A percentile compares a stretch with the other conserved stretches of the same genome.
Conservation (phyloP, 1,140 invertebrate genomes). For the Gonioctena quinquepunctata region DNA sequence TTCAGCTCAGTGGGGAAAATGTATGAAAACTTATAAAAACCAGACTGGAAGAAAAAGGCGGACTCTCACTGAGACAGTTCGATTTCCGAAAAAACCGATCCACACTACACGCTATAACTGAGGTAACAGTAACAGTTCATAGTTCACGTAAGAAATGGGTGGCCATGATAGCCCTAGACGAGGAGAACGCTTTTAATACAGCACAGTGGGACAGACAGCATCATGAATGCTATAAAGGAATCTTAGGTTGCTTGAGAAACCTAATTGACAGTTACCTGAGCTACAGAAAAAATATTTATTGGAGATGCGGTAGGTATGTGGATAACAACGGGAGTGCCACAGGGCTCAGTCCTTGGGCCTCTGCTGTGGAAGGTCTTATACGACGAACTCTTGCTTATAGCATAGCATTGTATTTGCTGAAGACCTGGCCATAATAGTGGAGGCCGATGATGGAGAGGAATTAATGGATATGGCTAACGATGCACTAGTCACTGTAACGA, state of each 20-base stretch:
- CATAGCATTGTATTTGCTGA: background rate
- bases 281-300: slow-evolving; percentile 35
- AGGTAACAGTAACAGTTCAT: slow-evolving; percentile 20
- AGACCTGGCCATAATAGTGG: background rate
- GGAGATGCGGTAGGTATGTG: slow-evolving; percentile 12
- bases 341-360: background rate
- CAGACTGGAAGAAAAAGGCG: slow-evolving; percentile 8
- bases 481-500: too few species aligned
- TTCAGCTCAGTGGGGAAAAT: slow-evolving; percentile 35
- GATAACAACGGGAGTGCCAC: background rate
- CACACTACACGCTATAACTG: slow-evolving; percentile 41
- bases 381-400: background rate
- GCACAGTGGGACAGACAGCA: slow-evolving; percentile 50
- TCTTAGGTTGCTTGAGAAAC: slow-evolving; percentile 33
- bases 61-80: slow-evolving; percentile 37
- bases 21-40: slow-evolving; percentile 29
- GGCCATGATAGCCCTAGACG: slow-evolving; percentile 52
- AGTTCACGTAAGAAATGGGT: background rate
- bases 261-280: slow-evolving; percentile 50
- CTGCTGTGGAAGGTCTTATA: background rate
- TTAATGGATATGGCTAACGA: background rate
- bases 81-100: slow-evolving; percentile 43
- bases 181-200: slow-evolving; percentile 55
- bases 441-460: background rate
- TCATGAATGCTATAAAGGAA: slow-evolving; percentile 11